Conservation (phyloP, 1,140 invertebrate genomes). For the Chrysomallon squamiferum region DNA sequence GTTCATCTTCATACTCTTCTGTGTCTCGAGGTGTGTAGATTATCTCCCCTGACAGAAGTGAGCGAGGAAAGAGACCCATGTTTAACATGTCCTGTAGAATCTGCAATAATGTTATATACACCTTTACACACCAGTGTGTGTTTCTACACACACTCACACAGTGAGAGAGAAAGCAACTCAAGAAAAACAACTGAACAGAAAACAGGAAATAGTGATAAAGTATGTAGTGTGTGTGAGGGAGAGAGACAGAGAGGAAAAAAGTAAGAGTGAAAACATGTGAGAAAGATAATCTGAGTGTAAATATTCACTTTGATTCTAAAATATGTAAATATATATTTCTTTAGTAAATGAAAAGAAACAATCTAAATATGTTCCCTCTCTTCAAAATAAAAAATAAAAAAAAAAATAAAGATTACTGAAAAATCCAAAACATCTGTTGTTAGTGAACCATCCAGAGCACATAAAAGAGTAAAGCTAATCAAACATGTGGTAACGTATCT, state of each 20-base stretch:
- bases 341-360: no score
- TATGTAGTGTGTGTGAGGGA: neutral
- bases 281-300: neutral
- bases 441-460: no score
- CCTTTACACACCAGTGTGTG: neutral
- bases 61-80: constrained; percentile 52
- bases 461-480: no score
- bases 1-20: neutral
- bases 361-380: no score
- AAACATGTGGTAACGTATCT: no score
- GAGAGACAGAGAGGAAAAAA: neutral
- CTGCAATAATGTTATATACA: constrained; percentile 26
- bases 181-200: neutral
- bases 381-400: no score
- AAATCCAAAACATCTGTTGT: no score
- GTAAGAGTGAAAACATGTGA: neutral
- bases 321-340: no score
- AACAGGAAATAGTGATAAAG: neutral
- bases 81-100: constrained; percentile 52
- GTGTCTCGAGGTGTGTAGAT: constrained; percentile 10
- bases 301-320: no score
- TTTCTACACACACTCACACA: neutral
- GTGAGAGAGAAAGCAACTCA: neutral
- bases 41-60: constrained; percentile 30
- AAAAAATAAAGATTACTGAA: no score